A percentile compares a stretch with the other conserved stretches of the same genome.
phyloP scores from a whole-genome alignment of 2,797 vertebrate species.

The Euphonia xanthogaster region DNA sequence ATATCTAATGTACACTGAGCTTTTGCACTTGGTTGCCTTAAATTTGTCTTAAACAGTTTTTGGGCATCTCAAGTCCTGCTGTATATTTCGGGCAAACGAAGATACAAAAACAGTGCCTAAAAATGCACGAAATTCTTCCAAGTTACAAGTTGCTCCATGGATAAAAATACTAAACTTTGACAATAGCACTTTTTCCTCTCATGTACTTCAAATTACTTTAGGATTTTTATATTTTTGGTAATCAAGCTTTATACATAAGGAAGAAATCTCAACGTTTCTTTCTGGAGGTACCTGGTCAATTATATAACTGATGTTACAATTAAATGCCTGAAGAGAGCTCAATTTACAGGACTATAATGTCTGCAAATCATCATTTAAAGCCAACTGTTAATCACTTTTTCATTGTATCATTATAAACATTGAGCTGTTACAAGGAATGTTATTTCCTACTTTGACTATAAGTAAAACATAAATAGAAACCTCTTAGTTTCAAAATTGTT shows the following conservation, averaged over 20 bases:
- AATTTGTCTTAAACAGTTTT: slow-evolving; percentile 53
- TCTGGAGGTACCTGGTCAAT: slow-evolving; percentile 36
- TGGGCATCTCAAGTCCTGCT: slow-evolving; percentile 52
- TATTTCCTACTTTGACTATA: slow-evolving; percentile 58
- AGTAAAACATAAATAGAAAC: slow-evolving; percentile 65
- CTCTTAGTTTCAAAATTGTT: neutral
- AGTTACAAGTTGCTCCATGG: neutral
- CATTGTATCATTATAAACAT: slow-evolving; percentile 15
- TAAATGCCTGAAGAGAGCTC: slow-evolving; percentile 21
- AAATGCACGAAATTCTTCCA: slow-evolving; percentile 35
- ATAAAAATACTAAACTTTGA: slow-evolving; percentile 31
- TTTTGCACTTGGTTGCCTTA: slow-evolving; percentile 74
- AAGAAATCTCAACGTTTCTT: neutral
- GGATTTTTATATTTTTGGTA: slow-evolving; percentile 56
- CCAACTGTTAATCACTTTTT: slow-evolving; percentile 56
- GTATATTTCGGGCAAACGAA: slow-evolving; percentile 36
- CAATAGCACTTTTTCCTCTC: slow-evolving; percentile 54
- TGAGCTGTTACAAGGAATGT: slow-evolving; percentile 43
- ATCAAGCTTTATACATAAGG: slow-evolving; percentile 58
- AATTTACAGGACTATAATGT: slow-evolving; percentile 25
- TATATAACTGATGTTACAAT: neutral
- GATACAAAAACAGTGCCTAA: slow-evolving; percentile 61
- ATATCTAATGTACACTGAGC: slow-evolving; percentile 43
- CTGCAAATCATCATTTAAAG: slow-evolving; percentile 34
- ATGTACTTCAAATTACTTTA: slow-evolving; percentile 33